A percentile compares a stretch with the other conserved stretches of the same genome.
phyloP scores from a whole-genome alignment of 2,797 vertebrate species.

The Atherinosoma microstoma region DNA sequence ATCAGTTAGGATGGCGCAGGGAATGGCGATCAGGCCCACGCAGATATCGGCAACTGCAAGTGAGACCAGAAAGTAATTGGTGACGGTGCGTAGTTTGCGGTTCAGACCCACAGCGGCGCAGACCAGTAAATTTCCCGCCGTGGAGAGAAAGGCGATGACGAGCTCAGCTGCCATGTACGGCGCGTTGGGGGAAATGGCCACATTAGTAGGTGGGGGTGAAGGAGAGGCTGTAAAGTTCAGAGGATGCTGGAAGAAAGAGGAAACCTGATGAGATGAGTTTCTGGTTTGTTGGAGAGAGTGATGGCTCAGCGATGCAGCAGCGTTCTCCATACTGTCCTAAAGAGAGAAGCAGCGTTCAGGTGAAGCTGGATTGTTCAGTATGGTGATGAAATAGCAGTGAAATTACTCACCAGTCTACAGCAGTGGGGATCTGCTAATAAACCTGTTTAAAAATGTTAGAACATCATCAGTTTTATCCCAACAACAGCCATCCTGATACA shows the following conservation, averaged over 20 bases:
- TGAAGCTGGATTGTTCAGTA: neutral
- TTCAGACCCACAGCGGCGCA: conserved; percentile 80
- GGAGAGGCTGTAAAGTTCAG: conserved; percentile 15
- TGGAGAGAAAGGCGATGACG: conserved; percentile 81
- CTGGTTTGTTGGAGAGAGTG: conserved; percentile 6
- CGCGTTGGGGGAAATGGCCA: conserved; percentile 65
- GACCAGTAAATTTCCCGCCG: conserved; percentile 80
- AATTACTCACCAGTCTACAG: conserved; percentile 34
- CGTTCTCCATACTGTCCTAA: conserved; percentile 51
- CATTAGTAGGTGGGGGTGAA: conserved; percentile 1
- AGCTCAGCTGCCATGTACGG: conserved; percentile 82
- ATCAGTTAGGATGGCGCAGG: conserved; percentile 85
- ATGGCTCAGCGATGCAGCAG: neutral
- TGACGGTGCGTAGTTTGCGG: conserved; percentile 80
- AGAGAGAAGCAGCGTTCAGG: neutral
- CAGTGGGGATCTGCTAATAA: neutral
- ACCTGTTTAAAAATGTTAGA: neutral
- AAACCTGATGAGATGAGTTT: neutral
- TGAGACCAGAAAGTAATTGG: conserved; percentile 87
- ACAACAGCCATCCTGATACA: conserved; percentile 1
- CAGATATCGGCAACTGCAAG: conserved; percentile 83
- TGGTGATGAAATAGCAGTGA: neutral
- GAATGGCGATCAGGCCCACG: conserved; percentile 84
- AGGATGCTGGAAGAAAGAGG: neutral
- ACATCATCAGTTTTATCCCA: neutral